phyloP scores from a whole-genome alignment of 2,888 invertebrate species.

The Hipparchia sbordonii region DNA sequence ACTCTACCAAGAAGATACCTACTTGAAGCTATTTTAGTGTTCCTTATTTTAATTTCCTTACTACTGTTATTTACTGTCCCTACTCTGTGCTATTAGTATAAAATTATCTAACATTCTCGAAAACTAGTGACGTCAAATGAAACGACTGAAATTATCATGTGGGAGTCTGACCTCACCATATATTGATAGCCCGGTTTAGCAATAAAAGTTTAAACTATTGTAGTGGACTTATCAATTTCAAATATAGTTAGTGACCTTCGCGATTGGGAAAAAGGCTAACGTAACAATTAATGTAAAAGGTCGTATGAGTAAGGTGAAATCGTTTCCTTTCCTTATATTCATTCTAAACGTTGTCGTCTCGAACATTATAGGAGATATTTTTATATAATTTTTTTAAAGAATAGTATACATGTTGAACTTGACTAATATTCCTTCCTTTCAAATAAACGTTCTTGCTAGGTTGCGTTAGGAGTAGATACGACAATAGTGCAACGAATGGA shows the following conservation, averaged over 20 bases:
- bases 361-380: neutral
- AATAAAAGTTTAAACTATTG: slow-evolving; percentile 36
- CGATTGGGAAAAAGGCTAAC: slow-evolving; percentile 35
- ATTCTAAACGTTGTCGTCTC: neutral
- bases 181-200: slow-evolving; percentile 35
- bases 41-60: too few species aligned
- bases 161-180: slow-evolving; percentile 34
- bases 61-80: too few species aligned
- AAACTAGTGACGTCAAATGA: neutral
- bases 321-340: slow-evolving; percentile 26
- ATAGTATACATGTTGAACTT: too few species aligned
- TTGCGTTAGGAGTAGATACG: too few species aligned
- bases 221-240: slow-evolving; percentile 34
- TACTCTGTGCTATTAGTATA: too few species aligned
- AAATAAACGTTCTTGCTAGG: too few species aligned
- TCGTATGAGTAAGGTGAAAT: slow-evolving; percentile 25
- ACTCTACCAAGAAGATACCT: too few species aligned
- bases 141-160: slow-evolving; percentile 23
- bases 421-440: too few species aligned
- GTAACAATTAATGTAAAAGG: slow-evolving; percentile 32
- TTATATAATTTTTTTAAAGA: neutral
- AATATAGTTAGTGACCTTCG: slow-evolving; percentile 37
- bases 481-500: too few species aligned
- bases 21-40: too few species aligned
- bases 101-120: neutral